Percentiles rank a stretch among this genome's conserved stretches.
Evolutionary conservation across 2,797 vertebrate species (phyloP).

Genomic region (Malurus leucopterus): DNA sequence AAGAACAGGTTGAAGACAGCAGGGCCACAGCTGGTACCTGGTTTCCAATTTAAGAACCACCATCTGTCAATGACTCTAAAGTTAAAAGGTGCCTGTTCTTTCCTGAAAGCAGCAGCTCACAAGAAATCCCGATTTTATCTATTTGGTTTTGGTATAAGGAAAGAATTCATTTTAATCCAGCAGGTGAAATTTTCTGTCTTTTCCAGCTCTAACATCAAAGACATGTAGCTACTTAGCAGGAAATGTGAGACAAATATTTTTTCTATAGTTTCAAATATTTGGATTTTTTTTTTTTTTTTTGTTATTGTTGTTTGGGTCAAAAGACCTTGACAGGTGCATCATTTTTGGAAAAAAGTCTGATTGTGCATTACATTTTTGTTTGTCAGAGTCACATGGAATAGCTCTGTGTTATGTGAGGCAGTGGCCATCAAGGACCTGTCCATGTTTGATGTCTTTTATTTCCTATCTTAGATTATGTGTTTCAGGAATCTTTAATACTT

Average conservation of each 20-base stretch:
- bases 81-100: neutral
- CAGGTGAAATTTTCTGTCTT: neutral
- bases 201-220: neutral
- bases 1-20: neutral
- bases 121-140: neutral
- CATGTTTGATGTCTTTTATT: neutral
- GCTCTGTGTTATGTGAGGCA: neutral
- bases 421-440: neutral
- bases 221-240: neutral
- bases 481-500: neutral
- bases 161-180: neutral
- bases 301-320: neutral
- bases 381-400: neutral
- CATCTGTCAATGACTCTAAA: neutral
- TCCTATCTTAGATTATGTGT: too few relatives aligned
- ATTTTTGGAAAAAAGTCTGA: neutral
- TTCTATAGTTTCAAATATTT: neutral
- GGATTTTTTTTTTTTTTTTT: neutral
- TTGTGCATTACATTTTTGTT: neutral
- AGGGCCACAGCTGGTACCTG: neutral
- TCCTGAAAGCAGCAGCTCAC: neutral
- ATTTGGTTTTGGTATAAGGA: neutral
- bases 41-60: neutral
- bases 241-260: neutral
- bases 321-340: neutral